Conservation (phyloP, 2,888 invertebrate genomes). For the Pterobdella sp. region DNA sequence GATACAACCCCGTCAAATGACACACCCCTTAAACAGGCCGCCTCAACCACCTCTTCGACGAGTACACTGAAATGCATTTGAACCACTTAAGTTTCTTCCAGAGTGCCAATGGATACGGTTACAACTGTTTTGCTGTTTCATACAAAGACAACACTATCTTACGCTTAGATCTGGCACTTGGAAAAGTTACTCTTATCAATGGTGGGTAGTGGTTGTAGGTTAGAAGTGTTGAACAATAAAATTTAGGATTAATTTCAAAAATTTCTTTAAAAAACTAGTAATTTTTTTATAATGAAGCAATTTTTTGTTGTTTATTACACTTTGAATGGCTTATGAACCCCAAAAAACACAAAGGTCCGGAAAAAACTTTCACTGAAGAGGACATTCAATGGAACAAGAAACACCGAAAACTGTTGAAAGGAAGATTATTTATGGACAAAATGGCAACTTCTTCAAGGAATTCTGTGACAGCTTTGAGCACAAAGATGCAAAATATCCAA, state of each 20-base stretch:
- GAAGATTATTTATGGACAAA: constrained; percentile 62
- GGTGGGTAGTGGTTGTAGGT: too few species aligned
- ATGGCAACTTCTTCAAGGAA: constrained; percentile 66
- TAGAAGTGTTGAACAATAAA: not conserved
- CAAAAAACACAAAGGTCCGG: not conserved
- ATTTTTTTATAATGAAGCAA: not conserved
- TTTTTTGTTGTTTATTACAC: not conserved
- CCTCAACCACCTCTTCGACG: constrained; percentile 64
- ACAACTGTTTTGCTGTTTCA: constrained; percentile 64
- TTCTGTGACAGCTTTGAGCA: constrained; percentile 65
- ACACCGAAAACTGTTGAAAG: constrained; percentile 62
- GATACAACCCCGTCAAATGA: not conserved
- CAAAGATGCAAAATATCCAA: constrained; percentile 64
- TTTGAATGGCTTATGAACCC: not conserved
- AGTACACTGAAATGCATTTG: constrained; percentile 66
- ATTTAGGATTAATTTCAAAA: not conserved
- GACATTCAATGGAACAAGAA: constrained; percentile 58
- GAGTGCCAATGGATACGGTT: constrained; percentile 64
- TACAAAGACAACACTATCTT: constrained; percentile 66
- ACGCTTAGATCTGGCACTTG: constrained; percentile 60
- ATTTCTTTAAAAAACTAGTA: not conserved
- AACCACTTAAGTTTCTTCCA: constrained; percentile 67
- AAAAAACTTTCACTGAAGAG: constrained; percentile 14
- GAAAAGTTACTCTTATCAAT: constrained; percentile 68
- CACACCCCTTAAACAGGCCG: constrained; percentile 49